Evolutionary conservation across 2,888 invertebrate genomes (phyloP).

Genomic region (Caenorhabditis macrosperma): DNA sequence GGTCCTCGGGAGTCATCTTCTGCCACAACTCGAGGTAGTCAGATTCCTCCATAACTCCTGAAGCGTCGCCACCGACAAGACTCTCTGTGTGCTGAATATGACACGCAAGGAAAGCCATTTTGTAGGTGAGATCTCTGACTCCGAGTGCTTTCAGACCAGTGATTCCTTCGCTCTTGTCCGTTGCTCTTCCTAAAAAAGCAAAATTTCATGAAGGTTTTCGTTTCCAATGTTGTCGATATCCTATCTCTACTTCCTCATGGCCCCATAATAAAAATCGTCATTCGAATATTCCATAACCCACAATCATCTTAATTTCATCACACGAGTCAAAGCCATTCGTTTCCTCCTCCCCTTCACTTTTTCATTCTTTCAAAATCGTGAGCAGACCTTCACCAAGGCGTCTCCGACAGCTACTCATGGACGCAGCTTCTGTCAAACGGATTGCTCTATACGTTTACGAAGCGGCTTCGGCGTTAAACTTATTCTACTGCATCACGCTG

Average conservation of each 20-base stretch:
- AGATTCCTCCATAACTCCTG: slow-evolving; percentile 85
- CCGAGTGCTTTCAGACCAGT: slow-evolving; percentile 90
- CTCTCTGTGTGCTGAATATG: slow-evolving; percentile 84
- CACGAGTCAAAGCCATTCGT: slow-evolving; percentile 25
- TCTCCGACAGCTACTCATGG: slow-evolving; percentile 1
- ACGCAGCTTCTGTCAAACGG: slow-evolving; percentile 23
- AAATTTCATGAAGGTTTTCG: background rate
- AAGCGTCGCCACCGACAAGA: slow-evolving; percentile 38
- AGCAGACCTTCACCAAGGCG: background rate
- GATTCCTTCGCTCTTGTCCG: slow-evolving; percentile 88
- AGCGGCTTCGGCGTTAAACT: slow-evolving; percentile 26
- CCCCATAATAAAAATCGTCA: background rate
- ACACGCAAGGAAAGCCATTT: slow-evolving; percentile 94
- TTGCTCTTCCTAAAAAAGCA: slow-evolving; percentile 73
- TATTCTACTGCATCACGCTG: slow-evolving; percentile 46
- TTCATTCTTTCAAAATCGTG: background rate
- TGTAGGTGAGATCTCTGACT: slow-evolving; percentile 89
- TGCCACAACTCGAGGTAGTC: slow-evolving; percentile 84
- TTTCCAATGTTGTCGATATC: background rate
- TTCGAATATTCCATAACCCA: slow-evolving; percentile 11
- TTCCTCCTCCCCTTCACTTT: background rate
- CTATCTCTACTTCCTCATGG: slow-evolving; percentile 34
- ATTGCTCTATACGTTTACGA: slow-evolving; percentile 33
- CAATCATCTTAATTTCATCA: slow-evolving; percentile 12
- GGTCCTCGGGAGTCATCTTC: slow-evolving; percentile 86